These are phyloP conservation scores for Drosophila gaucha DNA, from an alignment of 2,888 invertebrate species.

Conservation along the genomic window DNA sequence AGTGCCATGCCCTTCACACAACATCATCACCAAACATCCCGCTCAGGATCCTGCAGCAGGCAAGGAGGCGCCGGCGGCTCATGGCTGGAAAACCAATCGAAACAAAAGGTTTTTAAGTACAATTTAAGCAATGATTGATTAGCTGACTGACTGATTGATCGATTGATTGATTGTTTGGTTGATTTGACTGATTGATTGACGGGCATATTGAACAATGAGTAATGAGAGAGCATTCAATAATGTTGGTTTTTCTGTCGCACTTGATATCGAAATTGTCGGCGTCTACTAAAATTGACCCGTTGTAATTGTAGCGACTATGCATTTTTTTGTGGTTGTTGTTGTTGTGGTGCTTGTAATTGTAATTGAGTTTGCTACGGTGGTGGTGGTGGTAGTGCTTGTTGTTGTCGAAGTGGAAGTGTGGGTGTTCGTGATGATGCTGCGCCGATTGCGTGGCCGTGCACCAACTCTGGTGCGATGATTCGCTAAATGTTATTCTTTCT, in stretches of 20 bases:
- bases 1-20: constrained; percentile 31
- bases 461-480: constrained; percentile 49
- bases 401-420: constrained; percentile 18
- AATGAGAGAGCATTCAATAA: constrained; percentile 29
- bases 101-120: constrained; percentile 68
- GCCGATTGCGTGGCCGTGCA: constrained; percentile 57
- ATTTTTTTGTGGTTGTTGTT: constrained; percentile 40
- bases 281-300: constrained; percentile 25
- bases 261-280: constrained; percentile 33
- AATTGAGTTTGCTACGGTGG: constrained; percentile 35
- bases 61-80: constrained; percentile 44
- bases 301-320: constrained; percentile 51
- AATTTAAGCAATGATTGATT: constrained; percentile 56
- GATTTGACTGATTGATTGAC: constrained; percentile 20
- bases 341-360: constrained; percentile 36
- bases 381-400: constrained; percentile 29
- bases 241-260: constrained; percentile 28
- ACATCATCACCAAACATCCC: constrained; percentile 43
- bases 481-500: constrained; percentile 82
- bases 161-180: constrained; percentile 19
- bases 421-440: constrained; percentile 52
- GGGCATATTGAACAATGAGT: constrained; percentile 44
- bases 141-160: constrained; percentile 22
- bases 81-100: constrained; percentile 77
- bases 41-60: constrained; percentile 37